phyloP scores from a whole-genome alignment of 2,888 invertebrate species.

The Drosophila atroscutellata region DNA sequence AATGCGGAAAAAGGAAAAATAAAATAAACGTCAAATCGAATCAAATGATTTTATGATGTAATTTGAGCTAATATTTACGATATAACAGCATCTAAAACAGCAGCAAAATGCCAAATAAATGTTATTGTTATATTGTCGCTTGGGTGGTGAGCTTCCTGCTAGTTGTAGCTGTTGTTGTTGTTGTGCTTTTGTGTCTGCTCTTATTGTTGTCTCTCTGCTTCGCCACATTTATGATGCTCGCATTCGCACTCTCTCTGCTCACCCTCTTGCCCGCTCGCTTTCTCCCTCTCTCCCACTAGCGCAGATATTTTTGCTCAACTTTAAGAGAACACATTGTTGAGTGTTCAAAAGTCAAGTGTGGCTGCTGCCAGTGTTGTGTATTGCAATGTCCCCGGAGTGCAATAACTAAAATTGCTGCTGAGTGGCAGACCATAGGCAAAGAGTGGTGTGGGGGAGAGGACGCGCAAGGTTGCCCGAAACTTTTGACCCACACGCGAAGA shows the following conservation, averaged over 20 bases:
- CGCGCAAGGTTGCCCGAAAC: conserved; percentile 27
- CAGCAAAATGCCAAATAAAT: conserved; percentile 83
- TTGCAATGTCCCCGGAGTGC: conserved; percentile 64
- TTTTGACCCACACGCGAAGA: conserved; percentile 50
- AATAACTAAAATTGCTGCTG: conserved; percentile 79
- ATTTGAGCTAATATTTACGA: conserved; percentile 85
- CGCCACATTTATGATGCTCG: conserved; percentile 69
- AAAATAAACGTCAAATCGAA: conserved; percentile 85
- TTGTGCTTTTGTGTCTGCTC: conserved; percentile 14
- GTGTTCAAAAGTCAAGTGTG: conserved; percentile 70
- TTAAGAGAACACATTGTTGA: conserved; percentile 75
- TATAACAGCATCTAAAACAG: conserved; percentile 84
- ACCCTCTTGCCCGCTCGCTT: background rate
- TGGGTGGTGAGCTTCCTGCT: conserved; percentile 68
- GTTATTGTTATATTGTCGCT: conserved; percentile 84
- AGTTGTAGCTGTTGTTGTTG: conserved; percentile 33
- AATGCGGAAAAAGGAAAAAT: conserved; percentile 45
- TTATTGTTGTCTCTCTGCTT: conserved; percentile 32
- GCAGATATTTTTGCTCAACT: conserved; percentile 55
- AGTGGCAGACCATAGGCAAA: conserved; percentile 4
- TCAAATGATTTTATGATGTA: conserved; percentile 85
- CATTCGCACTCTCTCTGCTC: background rate
- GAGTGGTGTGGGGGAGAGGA: background rate
- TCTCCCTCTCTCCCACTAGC: background rate
- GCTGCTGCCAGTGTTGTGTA: conserved; percentile 43